These are phyloP conservation scores for Harpalus rubripes DNA, from an alignment of 2,888 invertebrate species.

Conservation along the genomic window DNA sequence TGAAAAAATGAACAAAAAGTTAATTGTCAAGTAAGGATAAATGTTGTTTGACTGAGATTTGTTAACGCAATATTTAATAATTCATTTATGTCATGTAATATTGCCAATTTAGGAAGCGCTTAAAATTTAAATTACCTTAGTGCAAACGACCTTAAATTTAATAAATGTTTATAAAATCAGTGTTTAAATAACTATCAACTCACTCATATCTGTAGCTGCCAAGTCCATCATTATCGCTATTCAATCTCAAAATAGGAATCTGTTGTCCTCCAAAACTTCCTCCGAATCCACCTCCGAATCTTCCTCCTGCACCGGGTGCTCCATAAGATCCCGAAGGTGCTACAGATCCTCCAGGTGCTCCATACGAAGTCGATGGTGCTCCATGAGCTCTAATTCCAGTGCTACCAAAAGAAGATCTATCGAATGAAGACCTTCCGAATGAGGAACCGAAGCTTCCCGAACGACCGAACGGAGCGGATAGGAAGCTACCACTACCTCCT, in stretches of 20 bases:
- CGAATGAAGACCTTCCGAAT: neutral
- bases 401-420: slow-evolving; percentile 5
- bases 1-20: too few relatives aligned
- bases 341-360: slow-evolving; percentile 20
- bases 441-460: slow-evolving; percentile 11
- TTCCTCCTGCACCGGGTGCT: neutral
- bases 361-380: neutral
- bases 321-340: neutral
- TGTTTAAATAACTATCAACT: too few relatives aligned
- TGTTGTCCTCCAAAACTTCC: slow-evolving; percentile 71
- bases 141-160: too few relatives aligned
- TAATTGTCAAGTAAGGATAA: too few relatives aligned
- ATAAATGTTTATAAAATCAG: too few relatives aligned
- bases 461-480: slow-evolving; percentile 69
- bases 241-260: slow-evolving; percentile 75
- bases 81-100: too few relatives aligned
- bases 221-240: slow-evolving; percentile 77
- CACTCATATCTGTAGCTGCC: slow-evolving; percentile 78
- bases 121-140: too few relatives aligned
- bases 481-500: slow-evolving; percentile 77
- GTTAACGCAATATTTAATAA: too few relatives aligned
- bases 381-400: slow-evolving; percentile 9
- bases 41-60: too few relatives aligned
- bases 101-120: too few relatives aligned
- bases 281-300: slow-evolving; percentile 22